A percentile compares a stretch with the other conserved stretches of the same genome.
Evolutionary conservation across 2,113 vertebrate species (phyloP).

Genomic region (Oreochromis aureus): DNA sequence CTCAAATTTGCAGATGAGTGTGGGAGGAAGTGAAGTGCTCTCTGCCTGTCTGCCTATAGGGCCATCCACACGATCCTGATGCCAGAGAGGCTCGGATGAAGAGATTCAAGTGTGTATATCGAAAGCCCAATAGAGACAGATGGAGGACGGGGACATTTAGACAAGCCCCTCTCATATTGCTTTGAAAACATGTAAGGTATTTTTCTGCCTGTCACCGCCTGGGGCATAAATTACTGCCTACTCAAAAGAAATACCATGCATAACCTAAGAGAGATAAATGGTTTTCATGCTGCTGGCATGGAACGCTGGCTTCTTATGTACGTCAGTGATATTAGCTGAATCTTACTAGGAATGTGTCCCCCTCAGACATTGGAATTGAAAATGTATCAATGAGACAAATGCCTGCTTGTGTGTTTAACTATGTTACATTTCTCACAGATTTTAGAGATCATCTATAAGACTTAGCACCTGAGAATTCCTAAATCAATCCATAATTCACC

Average conservation of each 20-base stretch:
- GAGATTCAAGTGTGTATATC: constrained; percentile 37
- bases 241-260: constrained; percentile 22
- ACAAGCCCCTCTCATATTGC: constrained; percentile 21
- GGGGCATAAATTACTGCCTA: constrained; percentile 33
- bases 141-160: constrained; percentile 35
- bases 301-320: neutral
- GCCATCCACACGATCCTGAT: constrained; percentile 11
- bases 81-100: constrained; percentile 31
- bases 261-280: constrained; percentile 38
- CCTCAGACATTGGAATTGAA: neutral
- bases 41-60: constrained; percentile 28
- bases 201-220: constrained; percentile 31
- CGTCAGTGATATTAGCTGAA: neutral
- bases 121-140: constrained; percentile 56
- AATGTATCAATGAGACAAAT: neutral
- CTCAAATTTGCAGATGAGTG: constrained; percentile 41
- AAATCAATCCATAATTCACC: constrained; percentile 11
- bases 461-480: neutral
- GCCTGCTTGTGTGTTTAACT: neutral
- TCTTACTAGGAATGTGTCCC: neutral
- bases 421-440: neutral
- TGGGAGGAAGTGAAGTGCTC: constrained; percentile 40
- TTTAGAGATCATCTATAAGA: neutral
- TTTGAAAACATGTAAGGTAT: constrained; percentile 32
- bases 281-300: constrained; percentile 12